Evolutionary conservation across 2,888 invertebrate genomes (phyloP).

Genomic region (Vanessa cardui): DNA sequence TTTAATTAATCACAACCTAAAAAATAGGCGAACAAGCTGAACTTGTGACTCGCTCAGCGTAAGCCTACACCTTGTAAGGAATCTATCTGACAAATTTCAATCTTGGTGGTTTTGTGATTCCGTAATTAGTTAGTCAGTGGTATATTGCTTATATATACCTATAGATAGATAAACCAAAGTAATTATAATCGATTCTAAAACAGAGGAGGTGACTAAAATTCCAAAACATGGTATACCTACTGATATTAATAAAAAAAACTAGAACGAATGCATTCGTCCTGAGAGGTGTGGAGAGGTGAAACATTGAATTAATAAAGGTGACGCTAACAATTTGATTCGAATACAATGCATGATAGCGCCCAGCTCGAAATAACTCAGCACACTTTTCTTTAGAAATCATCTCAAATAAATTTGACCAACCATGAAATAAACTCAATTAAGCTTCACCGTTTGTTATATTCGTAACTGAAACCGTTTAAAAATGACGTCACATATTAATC

Average conservation of each 20-base stretch:
- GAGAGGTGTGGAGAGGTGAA: conserved; percentile 12
- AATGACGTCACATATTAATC: not conserved
- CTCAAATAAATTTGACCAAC: conserved; percentile 16
- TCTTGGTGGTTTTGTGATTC: too few relatives aligned
- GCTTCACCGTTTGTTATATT: not conserved
- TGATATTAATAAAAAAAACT: not conserved
- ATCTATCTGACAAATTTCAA: too few relatives aligned
- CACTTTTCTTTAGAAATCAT: conserved; percentile 1
- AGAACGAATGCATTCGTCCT: not conserved
- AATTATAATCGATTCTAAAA: not conserved
- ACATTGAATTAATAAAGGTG: conserved; percentile 45
- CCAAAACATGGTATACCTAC: not conserved
- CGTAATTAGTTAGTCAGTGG: too few relatives aligned
- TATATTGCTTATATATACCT: too few relatives aligned
- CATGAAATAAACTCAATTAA: conserved; percentile 4
- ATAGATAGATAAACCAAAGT: too few relatives aligned
- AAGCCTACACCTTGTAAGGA: too few relatives aligned
- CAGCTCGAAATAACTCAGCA: conserved; percentile 9
- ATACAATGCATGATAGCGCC: conserved; percentile 25
- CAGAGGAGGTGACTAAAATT: not conserved
- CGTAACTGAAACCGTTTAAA: not conserved
- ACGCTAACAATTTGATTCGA: conserved; percentile 34
- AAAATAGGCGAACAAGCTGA: too few relatives aligned
- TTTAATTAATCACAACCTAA: too few relatives aligned
- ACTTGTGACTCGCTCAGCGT: too few relatives aligned